Base-by-base conservation (phyloP, 2,888 invertebrate species). In the Synergus gifuensis region DNA sequence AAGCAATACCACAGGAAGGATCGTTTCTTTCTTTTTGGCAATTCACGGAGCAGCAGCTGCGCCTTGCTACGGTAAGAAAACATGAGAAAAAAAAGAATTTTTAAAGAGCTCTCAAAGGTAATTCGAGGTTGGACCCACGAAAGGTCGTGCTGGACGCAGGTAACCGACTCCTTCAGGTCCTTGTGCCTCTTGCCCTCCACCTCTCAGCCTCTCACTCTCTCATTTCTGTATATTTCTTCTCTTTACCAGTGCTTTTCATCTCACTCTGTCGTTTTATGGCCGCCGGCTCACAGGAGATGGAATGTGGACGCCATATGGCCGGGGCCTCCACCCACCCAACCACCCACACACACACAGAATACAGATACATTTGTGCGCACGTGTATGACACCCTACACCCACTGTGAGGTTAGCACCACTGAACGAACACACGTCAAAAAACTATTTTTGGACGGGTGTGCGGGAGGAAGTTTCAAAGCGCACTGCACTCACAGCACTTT, bases 291-390 rank as follows among this genome's bases (percentile, higher is more conserved):
- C 87, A 87, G 89, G 88, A 89, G 88, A 89, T 88, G 91, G 91
- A 91, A 91, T 90, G 91, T 91, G 91, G 90, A 90, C 89, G 89
- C 91, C 91, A 91, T 91, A 91, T 91, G 91, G 91, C 86, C 83
- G 86, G 85, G 86, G 86, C 88, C 86, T 88, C 89, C 88, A 87
- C 86, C 89, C 90, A 88, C 88, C 89, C 88, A 88, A 88, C 89
- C 90, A 88, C 88, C 89, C 88, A 88, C 73, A 73, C 22, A 73
- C 40, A 11, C 36, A 49, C 46, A 49, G 16, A 49, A 49, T 42
- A 69, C 28, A 69, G 18, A 69, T 16, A 22, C 12, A 22, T 69
- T 18, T n/a, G 22, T 46, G 46, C 49, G 36, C 73, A 54, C 73
- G 73, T 49, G 73, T 73, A 73, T 73, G 73, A 73, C 54, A 73